Evolutionary conservation across 1,140 invertebrate genomes (phyloP).

Genomic region (Amyelois transitella): DNA sequence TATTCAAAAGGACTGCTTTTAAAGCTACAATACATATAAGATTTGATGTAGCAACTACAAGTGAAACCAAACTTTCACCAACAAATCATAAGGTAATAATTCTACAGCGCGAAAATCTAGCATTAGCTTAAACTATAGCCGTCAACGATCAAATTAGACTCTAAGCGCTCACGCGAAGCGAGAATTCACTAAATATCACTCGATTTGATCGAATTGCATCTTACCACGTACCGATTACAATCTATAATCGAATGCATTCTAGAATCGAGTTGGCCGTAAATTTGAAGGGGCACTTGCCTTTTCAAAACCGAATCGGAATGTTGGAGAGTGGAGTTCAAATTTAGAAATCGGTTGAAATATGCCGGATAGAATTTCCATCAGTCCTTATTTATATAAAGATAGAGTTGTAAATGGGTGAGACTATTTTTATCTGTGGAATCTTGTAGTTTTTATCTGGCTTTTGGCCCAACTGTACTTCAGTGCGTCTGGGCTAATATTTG

Average conservation of each 20-base stretch:
- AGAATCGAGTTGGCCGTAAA: conserved; percentile 37
- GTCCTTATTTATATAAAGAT: not conserved
- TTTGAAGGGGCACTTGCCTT: conserved; percentile 59
- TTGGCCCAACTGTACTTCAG: conserved; percentile 12
- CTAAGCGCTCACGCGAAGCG: conserved; percentile 22
- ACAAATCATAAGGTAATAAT: not conserved
- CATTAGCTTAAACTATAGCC: conserved; percentile 17
- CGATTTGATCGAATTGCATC: conserved; percentile 18
- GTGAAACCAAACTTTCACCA: not conserved
- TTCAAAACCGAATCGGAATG: conserved; percentile 60
- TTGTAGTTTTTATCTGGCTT: conserved; percentile 10
- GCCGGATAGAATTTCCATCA: conserved; percentile 7
- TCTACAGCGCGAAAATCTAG: not conserved
- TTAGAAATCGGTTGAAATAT: conserved; percentile 43
- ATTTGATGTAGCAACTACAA: no score
- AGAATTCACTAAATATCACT: conserved; percentile 15
- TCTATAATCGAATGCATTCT: conserved; percentile 26
- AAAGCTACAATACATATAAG: not conserved
- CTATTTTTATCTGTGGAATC: conserved; percentile 5
- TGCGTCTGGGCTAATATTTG: conserved; percentile 16
- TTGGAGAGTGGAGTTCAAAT: conserved; percentile 49
- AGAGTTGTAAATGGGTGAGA: conserved; percentile 6
- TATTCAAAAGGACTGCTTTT: not conserved
- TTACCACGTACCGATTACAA: conserved; percentile 19
- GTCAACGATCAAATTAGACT: conserved; percentile 40